Conservation (phyloP, 2,797 vertebrate species). For the Myioborus miniatus region DNA sequence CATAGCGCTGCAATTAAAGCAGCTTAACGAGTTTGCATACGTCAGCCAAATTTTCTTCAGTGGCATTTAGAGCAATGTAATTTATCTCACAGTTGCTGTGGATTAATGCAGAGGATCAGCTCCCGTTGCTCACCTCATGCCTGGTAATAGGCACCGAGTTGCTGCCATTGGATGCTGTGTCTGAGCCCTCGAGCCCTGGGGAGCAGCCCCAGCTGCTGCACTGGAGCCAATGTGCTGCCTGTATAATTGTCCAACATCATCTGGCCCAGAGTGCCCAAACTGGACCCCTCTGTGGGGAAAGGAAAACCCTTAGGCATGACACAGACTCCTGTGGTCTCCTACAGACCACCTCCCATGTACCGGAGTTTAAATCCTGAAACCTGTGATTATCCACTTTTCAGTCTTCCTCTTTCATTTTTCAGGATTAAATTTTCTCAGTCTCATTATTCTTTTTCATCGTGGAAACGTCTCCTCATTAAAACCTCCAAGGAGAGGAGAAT, state of each 20-base stretch:
- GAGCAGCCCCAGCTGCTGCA: neutral
- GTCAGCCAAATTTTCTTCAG: neutral
- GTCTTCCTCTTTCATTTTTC: neutral
- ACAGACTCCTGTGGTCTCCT: neutral
- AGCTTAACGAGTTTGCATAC: neutral
- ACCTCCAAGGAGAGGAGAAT: neutral
- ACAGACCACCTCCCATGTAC: neutral
- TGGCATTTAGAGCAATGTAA: neutral
- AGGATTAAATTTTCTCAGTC: neutral
- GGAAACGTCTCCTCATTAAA: neutral
- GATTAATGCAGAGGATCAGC: neutral
- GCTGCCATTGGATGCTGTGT: rapidly evolving
- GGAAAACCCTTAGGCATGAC: rapidly evolving
- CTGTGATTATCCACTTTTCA: neutral
- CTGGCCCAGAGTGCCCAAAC: neutral
- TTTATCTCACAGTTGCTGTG: neutral
- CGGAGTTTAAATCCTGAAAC: neutral
- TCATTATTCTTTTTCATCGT: neutral
- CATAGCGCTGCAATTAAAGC: neutral
- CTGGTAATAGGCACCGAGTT: neutral
- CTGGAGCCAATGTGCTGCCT: neutral
- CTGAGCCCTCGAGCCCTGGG: neutral
- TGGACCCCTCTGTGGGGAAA: neutral
- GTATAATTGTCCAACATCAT: neutral
- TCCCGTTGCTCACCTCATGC: neutral